phyloP scores from a whole-genome alignment of 92 coral and sea anemone genomes.

The Anthopleura xanthogrammica region DNA sequence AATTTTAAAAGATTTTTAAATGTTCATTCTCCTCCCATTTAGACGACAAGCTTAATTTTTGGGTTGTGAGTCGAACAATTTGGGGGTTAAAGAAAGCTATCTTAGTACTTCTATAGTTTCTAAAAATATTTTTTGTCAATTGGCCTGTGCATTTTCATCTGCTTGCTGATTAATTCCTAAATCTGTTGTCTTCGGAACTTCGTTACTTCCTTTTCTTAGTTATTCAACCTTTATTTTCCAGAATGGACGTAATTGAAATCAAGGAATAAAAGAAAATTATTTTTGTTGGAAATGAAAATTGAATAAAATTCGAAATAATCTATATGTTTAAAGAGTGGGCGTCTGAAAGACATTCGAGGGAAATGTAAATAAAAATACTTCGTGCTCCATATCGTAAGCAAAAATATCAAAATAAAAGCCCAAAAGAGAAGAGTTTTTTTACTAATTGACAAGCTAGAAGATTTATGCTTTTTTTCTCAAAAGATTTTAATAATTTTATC shows the following conservation, averaged over 20 bases:
- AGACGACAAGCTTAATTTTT: not conserved
- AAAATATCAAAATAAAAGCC: not conserved
- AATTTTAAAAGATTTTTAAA: not conserved
- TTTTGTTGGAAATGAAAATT: slow-evolving; percentile 18
- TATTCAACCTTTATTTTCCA: not conserved
- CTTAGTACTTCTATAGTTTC: not conserved
- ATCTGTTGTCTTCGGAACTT: not conserved
- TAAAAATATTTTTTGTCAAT: not conserved
- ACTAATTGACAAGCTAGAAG: not conserved
- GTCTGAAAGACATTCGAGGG: not conserved
- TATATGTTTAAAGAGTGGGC: slow-evolving; percentile 6
- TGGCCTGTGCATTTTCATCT: not conserved
- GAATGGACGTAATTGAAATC: slow-evolving; percentile 26
- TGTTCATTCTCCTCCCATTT: not conserved
- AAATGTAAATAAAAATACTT: not conserved
- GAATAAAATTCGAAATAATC: slow-evolving; percentile 28
- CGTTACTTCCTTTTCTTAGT: not conserved
- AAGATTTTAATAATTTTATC: slow-evolving; percentile 2
- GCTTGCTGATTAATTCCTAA: not conserved
- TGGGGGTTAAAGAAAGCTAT: not conserved
- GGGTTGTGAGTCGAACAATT: not conserved
- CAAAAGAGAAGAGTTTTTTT: not conserved
- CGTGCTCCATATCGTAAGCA: not conserved
- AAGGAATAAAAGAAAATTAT: slow-evolving; percentile 16
- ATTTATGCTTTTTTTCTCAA: slow-evolving; percentile 6